phyloP scores from a whole-genome alignment of 2,113 vertebrate genomes.

The Tonatia bakeri region DNA sequence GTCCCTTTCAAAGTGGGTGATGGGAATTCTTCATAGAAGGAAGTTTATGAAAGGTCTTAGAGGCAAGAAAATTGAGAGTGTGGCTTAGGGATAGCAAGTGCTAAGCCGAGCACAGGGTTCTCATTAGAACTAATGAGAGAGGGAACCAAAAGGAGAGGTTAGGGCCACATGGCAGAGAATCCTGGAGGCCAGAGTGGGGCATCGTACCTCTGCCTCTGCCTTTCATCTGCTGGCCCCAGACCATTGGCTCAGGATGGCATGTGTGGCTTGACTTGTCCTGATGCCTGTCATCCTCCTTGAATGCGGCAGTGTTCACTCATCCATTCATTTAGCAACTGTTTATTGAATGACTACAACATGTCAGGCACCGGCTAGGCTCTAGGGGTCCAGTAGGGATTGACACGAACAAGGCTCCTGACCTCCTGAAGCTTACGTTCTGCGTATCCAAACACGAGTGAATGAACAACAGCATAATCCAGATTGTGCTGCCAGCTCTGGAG shows the following conservation, averaged over 20 bases:
- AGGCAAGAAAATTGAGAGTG: not conserved
- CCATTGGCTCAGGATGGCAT: not conserved
- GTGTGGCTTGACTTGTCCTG: not conserved
- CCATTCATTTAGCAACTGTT: not conserved
- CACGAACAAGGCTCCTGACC: not conserved
- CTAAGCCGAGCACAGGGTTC: not conserved
- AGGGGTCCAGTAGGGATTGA: not conserved
- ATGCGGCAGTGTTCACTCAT: not conserved
- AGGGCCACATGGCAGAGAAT: fast-evolving
- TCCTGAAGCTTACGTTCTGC: not conserved
- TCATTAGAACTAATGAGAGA: not conserved
- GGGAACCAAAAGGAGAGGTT: not conserved
- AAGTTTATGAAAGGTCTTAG: not conserved
- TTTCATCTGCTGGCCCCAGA: not conserved
- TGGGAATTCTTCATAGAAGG: not conserved
- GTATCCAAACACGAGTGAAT: not conserved
- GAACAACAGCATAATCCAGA: not conserved
- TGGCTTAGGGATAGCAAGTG: not conserved
- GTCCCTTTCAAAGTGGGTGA: not conserved
- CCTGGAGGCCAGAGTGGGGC: not conserved
- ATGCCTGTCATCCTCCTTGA: not conserved
- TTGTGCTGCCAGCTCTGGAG: not conserved
- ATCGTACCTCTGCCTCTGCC: fast-evolving
- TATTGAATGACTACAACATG: not conserved
- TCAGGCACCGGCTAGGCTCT: not conserved